phyloP scores from a whole-genome alignment of 2,888 invertebrate genomes.

The Perdita meconis region DNA sequence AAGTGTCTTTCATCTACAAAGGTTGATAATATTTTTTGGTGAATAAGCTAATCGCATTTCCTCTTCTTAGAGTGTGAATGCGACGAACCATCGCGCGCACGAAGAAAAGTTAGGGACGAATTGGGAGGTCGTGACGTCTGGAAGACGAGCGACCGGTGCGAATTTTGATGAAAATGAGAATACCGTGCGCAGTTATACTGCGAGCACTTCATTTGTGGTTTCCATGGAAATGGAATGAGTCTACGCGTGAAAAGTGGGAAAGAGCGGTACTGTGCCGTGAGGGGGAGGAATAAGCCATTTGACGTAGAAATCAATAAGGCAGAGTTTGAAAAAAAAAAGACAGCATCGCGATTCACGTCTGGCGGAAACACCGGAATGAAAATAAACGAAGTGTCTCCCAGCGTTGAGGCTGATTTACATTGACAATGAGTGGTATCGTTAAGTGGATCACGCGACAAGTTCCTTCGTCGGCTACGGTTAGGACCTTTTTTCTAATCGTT shows the following conservation, averaged over 20 bases:
- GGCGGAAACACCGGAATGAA: conserved; percentile 44
- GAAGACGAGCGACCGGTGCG: conserved; percentile 37
- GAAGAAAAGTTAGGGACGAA: not conserved
- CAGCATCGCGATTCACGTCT: conserved; percentile 37
- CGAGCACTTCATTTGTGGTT: conserved; percentile 65
- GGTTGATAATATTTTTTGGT: not conserved
- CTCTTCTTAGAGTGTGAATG: not conserved
- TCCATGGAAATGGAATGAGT: conserved; percentile 59
- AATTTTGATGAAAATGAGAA: conserved; percentile 56
- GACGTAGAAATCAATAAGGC: conserved; percentile 70
- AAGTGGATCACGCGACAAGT: conserved; percentile 44
- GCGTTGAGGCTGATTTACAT: conserved; percentile 64
- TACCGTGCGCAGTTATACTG: conserved; percentile 41
- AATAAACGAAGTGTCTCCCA: conserved; percentile 53
- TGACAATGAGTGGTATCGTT: conserved; percentile 61
- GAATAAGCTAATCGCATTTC: not conserved
- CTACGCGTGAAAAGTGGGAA: conserved; percentile 17
- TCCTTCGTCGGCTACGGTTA: conserved; percentile 2
- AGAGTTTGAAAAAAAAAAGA: conserved; percentile 58
- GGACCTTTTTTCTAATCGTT: conserved; percentile 11
- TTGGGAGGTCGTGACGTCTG: conserved; percentile 26
- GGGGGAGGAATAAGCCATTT: conserved; percentile 50
- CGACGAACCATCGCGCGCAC: not conserved
- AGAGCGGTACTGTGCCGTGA: conserved; percentile 4
- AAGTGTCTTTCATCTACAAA: too few relatives aligned